These are phyloP conservation scores for Synergus laeviventris DNA, from an alignment of 2,888 invertebrate species.

Conservation along the genomic window DNA sequence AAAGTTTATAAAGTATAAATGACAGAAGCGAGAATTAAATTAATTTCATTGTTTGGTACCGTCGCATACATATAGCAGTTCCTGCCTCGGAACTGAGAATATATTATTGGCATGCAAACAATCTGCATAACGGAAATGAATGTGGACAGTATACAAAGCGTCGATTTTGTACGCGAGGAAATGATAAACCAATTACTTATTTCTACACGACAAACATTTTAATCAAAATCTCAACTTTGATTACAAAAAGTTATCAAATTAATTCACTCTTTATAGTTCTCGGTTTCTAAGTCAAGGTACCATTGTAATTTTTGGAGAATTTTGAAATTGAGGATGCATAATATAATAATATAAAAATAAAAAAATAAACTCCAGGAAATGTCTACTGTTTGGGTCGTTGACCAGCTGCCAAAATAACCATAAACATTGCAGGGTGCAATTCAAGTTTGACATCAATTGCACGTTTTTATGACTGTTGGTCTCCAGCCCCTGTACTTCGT, in stretches of 20 bases:
- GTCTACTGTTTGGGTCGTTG: constrained; percentile 20
- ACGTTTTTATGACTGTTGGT: constrained; percentile 29
- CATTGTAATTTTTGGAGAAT: background rate
- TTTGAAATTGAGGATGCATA: background rate
- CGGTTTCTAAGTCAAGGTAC: no score
- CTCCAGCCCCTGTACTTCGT: background rate
- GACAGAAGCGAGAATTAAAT: background rate
- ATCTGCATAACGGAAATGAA: background rate
- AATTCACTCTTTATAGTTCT: background rate
- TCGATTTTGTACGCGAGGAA: background rate
- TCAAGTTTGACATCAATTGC: constrained; percentile 36
- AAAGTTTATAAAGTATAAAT: background rate
- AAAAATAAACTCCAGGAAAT: background rate
- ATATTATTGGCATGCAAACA: constrained; percentile 4
- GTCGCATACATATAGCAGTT: background rate
- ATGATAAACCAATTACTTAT: background rate
- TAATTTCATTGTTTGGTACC: background rate
- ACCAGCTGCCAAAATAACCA: constrained; percentile 38
- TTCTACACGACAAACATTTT: background rate
- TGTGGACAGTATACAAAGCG: background rate
- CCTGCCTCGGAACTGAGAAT: background rate
- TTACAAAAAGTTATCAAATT: background rate
- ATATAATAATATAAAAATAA: background rate
- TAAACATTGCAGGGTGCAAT: constrained; percentile 17
- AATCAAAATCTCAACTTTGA: background rate